These are phyloP conservation scores for Charanyca ferruginea DNA, from an alignment of 2,888 invertebrate species.

Conservation along the genomic window DNA sequence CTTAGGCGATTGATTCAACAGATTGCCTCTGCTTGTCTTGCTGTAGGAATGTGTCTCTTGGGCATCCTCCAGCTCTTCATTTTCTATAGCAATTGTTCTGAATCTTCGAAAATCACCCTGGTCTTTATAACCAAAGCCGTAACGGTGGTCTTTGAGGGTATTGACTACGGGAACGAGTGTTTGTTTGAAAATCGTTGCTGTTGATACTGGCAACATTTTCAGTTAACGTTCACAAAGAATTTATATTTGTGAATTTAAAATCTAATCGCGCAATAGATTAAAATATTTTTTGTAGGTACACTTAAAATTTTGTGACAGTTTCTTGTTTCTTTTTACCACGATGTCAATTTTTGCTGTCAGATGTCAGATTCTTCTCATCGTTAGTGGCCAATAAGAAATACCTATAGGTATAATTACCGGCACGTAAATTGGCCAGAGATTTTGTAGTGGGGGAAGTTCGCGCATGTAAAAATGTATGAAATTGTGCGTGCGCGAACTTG, in stretches of 20 bases:
- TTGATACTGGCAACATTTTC: background rate
- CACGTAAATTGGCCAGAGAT: too few relatives aligned
- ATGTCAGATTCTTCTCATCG: too few relatives aligned
- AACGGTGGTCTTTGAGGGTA: background rate
- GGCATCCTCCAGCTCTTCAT: background rate
- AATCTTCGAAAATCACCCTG: background rate
- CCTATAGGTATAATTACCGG: too few relatives aligned
- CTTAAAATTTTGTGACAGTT: conserved; percentile 1
- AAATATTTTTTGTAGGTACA: background rate
- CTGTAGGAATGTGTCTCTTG: background rate
- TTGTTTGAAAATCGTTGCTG: conserved; percentile 14
- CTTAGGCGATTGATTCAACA: background rate
- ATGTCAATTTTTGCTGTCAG: too few relatives aligned
- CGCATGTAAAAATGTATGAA: too few relatives aligned
- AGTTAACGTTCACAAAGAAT: background rate
- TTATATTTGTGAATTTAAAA: background rate
- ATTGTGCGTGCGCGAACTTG: too few relatives aligned
- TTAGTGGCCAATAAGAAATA: too few relatives aligned
- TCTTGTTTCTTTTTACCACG: background rate
- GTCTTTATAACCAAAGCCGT: background rate
- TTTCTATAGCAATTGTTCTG: background rate
- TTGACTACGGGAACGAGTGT: conserved; percentile 5
- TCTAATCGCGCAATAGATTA: too few relatives aligned
- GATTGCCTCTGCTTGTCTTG: background rate
- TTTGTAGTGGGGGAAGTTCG: too few relatives aligned